Evolutionary conservation across 2,797 vertebrate species (phyloP).

Genomic region (Zalophus californianus): DNA sequence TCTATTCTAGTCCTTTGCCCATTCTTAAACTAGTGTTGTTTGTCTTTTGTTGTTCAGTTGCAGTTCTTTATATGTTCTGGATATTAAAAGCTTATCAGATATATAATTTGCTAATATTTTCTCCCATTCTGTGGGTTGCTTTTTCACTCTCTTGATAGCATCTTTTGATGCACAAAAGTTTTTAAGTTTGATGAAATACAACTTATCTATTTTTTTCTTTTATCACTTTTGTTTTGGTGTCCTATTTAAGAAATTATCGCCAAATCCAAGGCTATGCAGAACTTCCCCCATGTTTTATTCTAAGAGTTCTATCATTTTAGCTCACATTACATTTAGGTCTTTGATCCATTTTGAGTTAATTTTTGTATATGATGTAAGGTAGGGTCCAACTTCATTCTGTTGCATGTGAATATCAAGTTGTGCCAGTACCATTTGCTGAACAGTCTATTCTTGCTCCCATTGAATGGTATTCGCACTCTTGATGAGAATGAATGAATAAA

Average conservation of each 20-base stretch:
- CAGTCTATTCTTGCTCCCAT: background rate
- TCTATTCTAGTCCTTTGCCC: background rate
- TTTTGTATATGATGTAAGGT: background rate
- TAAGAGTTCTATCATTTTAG: slow-evolving; percentile 15
- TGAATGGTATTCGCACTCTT: background rate
- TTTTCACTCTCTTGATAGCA: background rate
- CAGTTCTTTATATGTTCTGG: background rate
- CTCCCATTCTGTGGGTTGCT: background rate
- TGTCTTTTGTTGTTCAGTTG: background rate
- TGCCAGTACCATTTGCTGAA: background rate
- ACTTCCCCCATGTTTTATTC: background rate
- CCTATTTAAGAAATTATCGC: background rate
- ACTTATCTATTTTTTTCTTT: slow-evolving; percentile 23
- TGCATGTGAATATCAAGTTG: background rate
- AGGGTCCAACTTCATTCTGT: slow-evolving; percentile 7
- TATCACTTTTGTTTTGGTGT: background rate
- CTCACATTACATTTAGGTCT: background rate
- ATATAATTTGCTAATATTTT: slow-evolving; percentile 24
- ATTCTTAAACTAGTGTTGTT: slow-evolving; percentile 25
- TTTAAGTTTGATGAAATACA: slow-evolving; percentile 23
- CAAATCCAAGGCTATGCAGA: background rate
- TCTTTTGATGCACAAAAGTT: background rate
- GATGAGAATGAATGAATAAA: slow-evolving; percentile 14
- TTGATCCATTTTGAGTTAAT: background rate
- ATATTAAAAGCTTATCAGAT: background rate